A percentile compares a stretch with the other conserved stretches of the same genome.
phyloP scores from a whole-genome alignment of 2,797 vertebrate species.

The Tadarida brasiliensis region DNA sequence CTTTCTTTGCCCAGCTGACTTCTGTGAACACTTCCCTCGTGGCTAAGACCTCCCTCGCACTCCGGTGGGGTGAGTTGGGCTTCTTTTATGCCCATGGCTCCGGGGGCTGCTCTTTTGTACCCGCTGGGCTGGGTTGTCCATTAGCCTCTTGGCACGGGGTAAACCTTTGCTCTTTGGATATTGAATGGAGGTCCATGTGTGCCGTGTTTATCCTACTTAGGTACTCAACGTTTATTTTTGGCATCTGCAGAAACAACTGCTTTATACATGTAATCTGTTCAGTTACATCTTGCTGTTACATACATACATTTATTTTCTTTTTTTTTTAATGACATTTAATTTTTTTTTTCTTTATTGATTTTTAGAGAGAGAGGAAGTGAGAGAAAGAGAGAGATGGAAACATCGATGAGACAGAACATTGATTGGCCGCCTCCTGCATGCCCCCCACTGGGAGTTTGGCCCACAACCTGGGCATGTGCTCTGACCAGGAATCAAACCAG shows the following conservation, averaged over 20 bases:
- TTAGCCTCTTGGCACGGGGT: accelerated
- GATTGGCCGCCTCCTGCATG: no score
- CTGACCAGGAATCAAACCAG: no score
- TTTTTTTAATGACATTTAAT: no score
- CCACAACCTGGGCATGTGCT: no score
- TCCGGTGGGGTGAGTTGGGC: neutral
- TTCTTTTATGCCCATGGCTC: accelerated
- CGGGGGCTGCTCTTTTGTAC: accelerated
- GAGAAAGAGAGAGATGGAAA: no score
- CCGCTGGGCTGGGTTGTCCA: accelerated
- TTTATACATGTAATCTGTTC: neutral
- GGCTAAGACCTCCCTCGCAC: accelerated
- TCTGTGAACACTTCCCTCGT: accelerated
- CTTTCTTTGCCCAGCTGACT: neutral
- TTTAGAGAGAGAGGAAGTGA: no score
- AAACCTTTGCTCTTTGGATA: neutral
- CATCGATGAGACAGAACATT: no score
- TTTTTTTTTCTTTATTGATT: no score
- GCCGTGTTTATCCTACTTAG: accelerated
- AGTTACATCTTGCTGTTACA: neutral
- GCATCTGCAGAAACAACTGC: neutral
- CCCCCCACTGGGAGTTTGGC: no score
- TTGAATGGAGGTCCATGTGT: accelerated
- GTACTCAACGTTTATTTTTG: neutral
- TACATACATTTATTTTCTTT: no score